These are phyloP conservation scores for Sturmia bella DNA, from an alignment of 2,888 invertebrate genomes.

Conservation along the genomic window DNA sequence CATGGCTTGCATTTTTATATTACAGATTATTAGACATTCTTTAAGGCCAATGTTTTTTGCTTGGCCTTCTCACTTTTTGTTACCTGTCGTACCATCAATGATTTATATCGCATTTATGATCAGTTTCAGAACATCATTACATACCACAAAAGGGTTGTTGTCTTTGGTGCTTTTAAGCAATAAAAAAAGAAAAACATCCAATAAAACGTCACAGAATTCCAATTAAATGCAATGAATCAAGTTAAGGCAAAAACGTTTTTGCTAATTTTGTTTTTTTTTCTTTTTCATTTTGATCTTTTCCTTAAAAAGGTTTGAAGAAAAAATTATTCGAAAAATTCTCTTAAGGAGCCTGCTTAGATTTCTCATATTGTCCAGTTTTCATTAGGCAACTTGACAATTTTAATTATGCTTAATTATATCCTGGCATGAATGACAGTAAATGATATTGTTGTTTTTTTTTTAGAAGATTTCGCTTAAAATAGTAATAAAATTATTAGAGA, in stretches of 20 bases:
- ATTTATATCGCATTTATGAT: constrained; percentile 69
- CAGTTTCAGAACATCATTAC: constrained; percentile 58
- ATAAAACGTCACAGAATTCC: constrained; percentile 62
- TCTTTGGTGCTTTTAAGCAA: constrained; percentile 53
- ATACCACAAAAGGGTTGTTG: constrained; percentile 69
- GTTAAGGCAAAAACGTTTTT: constrained; percentile 21
- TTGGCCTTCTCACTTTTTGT: constrained; percentile 10
- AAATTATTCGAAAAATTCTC: constrained; percentile 27
- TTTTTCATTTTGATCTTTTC: background rate
- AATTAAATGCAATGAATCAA: constrained; percentile 67
- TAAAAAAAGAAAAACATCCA: constrained; percentile 1
- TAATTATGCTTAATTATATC: constrained; percentile 58
- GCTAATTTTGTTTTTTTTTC: constrained; percentile 1
- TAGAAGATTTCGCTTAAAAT: constrained; percentile 7
- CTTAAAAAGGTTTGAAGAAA: constrained; percentile 59
- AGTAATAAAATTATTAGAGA: background rate
- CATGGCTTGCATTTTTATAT: constrained; percentile 68
- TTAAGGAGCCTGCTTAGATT: background rate
- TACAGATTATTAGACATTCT: constrained; percentile 69
- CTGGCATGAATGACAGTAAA: constrained; percentile 54
- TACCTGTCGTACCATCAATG: constrained; percentile 59
- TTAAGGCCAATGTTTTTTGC: constrained; percentile 34
- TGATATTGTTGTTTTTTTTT: constrained; percentile 18
- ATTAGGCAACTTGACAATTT: constrained; percentile 39
- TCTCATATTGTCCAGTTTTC: constrained; percentile 3